Evolutionary conservation across 2,113 vertebrate genomes (phyloP).

Genomic region (Tringa solitaria): DNA sequence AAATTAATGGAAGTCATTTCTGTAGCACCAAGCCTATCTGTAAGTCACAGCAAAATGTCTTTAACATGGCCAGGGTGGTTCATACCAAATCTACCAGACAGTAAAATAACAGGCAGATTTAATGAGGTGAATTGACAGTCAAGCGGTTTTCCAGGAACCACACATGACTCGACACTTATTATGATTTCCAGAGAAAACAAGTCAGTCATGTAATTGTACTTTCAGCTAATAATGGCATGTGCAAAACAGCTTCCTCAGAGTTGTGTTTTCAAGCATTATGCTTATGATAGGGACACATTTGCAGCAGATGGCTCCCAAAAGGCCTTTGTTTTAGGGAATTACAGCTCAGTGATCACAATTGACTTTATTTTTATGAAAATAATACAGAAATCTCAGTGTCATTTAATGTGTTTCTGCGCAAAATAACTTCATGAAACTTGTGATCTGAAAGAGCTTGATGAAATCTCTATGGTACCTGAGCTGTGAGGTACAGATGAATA

Average conservation of each 20-base stretch:
- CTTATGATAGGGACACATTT: neutral
- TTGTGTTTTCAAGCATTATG: neutral
- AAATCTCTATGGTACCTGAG: neutral
- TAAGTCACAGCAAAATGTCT: neutral
- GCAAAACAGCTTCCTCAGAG: neutral
- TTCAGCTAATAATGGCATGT: neutral
- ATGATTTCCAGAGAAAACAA: constrained; percentile 28
- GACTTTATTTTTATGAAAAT: neutral
- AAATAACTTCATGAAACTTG: neutral
- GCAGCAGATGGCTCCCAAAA: neutral
- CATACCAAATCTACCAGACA: neutral
- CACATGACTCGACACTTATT: neutral
- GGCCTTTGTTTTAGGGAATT: neutral
- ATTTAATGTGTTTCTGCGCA: neutral
- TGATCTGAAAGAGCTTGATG: neutral
- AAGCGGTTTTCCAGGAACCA: neutral
- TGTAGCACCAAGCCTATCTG: neutral
- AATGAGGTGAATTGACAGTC: neutral
- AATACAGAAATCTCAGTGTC: neutral
- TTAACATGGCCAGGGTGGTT: neutral
- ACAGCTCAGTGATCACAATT: neutral
- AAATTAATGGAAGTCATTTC: neutral
- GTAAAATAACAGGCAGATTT: neutral
- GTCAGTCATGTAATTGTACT: constrained; percentile 23
- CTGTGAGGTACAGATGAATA: neutral